phyloP scores from a whole-genome alignment of 2,797 vertebrate genomes.

The Eulemur mongoz region DNA sequence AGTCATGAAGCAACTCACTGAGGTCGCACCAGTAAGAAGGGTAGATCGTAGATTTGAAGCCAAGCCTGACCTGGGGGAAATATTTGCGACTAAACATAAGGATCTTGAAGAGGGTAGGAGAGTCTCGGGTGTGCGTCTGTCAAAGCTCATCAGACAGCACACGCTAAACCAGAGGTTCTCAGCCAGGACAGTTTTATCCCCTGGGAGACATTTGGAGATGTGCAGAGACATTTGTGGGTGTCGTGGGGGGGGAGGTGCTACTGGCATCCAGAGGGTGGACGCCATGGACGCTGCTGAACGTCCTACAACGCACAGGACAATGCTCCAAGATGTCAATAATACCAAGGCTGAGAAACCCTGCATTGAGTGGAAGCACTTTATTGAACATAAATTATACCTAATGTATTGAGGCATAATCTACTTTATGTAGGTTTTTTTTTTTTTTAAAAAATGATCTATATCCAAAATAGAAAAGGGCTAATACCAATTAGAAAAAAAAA shows the following conservation, averaged over 20 bases:
- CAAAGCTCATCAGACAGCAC: background rate
- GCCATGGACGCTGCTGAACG: background rate
- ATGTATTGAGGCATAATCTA: background rate
- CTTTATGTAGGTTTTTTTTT: background rate
- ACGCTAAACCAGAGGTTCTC: background rate
- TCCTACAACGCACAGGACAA: fast-evolving
- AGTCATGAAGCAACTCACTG: background rate
- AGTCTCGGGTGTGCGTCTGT: background rate
- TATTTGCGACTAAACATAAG: background rate
- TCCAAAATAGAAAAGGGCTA: background rate
- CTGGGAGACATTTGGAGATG: background rate
- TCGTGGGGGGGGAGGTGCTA: background rate
- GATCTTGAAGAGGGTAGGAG: background rate
- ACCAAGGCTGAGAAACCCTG: background rate
- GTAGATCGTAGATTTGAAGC: background rate
- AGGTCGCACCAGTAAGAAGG: background rate
- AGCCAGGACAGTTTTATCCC: background rate
- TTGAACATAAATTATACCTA: background rate
- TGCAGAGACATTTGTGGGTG: background rate
- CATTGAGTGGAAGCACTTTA: background rate
- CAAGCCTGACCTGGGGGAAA: background rate
- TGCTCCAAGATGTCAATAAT: background rate
- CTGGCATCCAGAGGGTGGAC: background rate
- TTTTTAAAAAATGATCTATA: background rate
- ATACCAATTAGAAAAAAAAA: background rate